Percentiles rank a stretch among this genome's conserved stretches.
These are phyloP conservation scores for Macropis europaea DNA, from an alignment of 2,888 invertebrate species.

Conservation along the genomic window DNA sequence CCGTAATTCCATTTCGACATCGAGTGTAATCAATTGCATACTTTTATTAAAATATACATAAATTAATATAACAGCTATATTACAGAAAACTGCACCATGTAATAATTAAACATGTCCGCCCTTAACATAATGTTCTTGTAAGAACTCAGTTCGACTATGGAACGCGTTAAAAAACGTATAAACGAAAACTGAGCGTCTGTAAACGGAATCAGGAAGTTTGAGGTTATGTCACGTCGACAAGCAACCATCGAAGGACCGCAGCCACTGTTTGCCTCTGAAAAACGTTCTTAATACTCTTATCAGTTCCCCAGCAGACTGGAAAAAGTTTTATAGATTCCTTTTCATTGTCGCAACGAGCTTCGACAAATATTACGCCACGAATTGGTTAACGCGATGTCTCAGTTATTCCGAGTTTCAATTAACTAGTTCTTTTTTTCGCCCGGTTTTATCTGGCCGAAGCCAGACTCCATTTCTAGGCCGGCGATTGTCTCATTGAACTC, in stretches of 20 bases:
- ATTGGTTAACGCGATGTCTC: slow-evolving; percentile 34
- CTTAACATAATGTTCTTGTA: too few relatives aligned
- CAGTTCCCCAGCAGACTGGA: slow-evolving; percentile 12
- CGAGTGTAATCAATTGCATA: too few relatives aligned
- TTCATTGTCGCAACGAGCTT: slow-evolving; percentile 31
- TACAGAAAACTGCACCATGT: too few relatives aligned
- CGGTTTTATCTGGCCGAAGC: background rate
- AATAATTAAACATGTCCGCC: too few relatives aligned
- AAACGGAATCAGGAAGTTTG: too few relatives aligned
- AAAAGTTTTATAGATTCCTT: slow-evolving; percentile 24
- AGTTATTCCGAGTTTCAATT: slow-evolving; percentile 34
- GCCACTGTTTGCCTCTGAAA: slow-evolving; percentile 13
- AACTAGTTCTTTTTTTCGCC: slow-evolving; percentile 2
- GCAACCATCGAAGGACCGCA: background rate
- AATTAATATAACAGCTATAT: too few relatives aligned
- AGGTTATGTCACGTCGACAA: slow-evolving; percentile 24
- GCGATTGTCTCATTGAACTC: background rate
- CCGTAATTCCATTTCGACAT: too few relatives aligned
- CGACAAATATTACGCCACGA: slow-evolving; percentile 38
- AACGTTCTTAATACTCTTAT: slow-evolving; percentile 41
- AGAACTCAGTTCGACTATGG: too few relatives aligned
- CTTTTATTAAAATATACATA: too few relatives aligned
- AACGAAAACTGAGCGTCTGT: too few relatives aligned
- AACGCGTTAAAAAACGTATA: too few relatives aligned
- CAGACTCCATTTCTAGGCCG: background rate